These are phyloP conservation scores for Lagorchestes hirsutus DNA, from an alignment of 2,797 vertebrate genomes.

Conservation along the genomic window DNA sequence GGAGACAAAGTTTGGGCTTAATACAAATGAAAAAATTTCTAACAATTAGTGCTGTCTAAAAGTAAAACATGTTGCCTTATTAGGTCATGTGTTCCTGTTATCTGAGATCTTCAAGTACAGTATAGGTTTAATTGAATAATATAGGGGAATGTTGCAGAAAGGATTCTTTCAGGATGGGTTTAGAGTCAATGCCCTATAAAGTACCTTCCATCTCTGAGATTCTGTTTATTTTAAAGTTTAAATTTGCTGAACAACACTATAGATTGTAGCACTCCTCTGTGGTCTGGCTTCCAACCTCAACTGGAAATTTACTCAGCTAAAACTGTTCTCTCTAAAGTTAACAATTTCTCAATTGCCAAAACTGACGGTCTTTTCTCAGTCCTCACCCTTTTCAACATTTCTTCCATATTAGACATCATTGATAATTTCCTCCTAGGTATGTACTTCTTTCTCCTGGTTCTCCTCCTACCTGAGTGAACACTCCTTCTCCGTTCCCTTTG, in stretches of 20 bases:
- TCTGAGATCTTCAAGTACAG: background rate
- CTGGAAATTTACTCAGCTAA: background rate
- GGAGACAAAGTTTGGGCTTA: background rate
- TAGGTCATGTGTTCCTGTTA: background rate
- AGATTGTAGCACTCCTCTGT: background rate
- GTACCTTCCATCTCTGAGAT: background rate
- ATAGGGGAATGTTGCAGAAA: background rate
- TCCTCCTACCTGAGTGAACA: background rate
- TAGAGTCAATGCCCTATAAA: background rate
- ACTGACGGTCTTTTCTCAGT: background rate
- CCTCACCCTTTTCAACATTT: background rate
- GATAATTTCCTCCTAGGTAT: background rate
- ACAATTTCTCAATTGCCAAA: background rate
- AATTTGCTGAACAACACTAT: background rate
- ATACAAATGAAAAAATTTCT: background rate
- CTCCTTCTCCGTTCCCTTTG: background rate
- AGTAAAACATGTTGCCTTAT: background rate
- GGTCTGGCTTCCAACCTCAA: background rate
- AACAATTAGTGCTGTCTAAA: background rate
- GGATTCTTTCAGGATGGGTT: background rate
- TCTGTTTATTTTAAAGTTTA: background rate
- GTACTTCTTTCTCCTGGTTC: background rate
- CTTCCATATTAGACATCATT: background rate
- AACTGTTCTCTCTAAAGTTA: background rate
- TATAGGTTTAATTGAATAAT: background rate